Evolutionary conservation across 2,888 invertebrate species (phyloP).

Genomic region (Bedellia somnulentella): DNA sequence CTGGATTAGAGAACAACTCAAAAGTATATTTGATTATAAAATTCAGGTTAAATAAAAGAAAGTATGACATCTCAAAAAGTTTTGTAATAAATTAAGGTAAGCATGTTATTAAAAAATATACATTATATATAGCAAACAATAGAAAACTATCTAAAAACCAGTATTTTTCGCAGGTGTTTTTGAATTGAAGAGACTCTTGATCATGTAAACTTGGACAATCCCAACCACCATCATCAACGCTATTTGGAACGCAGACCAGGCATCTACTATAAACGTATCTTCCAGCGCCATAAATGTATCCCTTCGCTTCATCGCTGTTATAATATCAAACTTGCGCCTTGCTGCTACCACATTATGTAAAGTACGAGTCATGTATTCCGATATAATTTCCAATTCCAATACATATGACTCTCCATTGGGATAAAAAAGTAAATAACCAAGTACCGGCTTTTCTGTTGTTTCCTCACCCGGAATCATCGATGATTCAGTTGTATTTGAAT

Average conservation of each 20-base stretch:
- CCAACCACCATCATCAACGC: slow-evolving; percentile 73
- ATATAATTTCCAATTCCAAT: slow-evolving; percentile 53
- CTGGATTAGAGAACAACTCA: too few relatives aligned
- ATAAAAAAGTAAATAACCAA: too few relatives aligned
- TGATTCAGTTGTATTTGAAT: slow-evolving; percentile 25
- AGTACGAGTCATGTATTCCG: slow-evolving; percentile 66
- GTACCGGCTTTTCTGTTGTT: slow-evolving; percentile 16
- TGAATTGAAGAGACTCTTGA: slow-evolving; percentile 64
- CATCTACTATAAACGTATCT: slow-evolving; percentile 79
- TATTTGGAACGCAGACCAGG: slow-evolving; percentile 76
- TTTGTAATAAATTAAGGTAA: too few relatives aligned
- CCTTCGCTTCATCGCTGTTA: slow-evolving; percentile 75
- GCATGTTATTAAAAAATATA: too few relatives aligned
- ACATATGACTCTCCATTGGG: slow-evolving; percentile 22
- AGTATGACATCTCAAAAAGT: too few relatives aligned
- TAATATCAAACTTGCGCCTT: slow-evolving; percentile 65
- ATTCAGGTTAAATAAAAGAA: too few relatives aligned
- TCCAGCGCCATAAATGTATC: slow-evolving; percentile 79
- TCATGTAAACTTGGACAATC: slow-evolving; percentile 74
- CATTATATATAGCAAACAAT: too few relatives aligned
- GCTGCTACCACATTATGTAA: slow-evolving; percentile 64
- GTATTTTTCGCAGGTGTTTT: too few relatives aligned
- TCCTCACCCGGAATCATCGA: slow-evolving; percentile 13
- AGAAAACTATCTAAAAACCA: too few relatives aligned
- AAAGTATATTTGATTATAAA: too few relatives aligned